A percentile compares a stretch with the other conserved stretches of the same genome.
These are phyloP conservation scores for Alligator mississippiensis DNA, from an alignment of 2,113 vertebrate species.

Conservation along the genomic window DNA sequence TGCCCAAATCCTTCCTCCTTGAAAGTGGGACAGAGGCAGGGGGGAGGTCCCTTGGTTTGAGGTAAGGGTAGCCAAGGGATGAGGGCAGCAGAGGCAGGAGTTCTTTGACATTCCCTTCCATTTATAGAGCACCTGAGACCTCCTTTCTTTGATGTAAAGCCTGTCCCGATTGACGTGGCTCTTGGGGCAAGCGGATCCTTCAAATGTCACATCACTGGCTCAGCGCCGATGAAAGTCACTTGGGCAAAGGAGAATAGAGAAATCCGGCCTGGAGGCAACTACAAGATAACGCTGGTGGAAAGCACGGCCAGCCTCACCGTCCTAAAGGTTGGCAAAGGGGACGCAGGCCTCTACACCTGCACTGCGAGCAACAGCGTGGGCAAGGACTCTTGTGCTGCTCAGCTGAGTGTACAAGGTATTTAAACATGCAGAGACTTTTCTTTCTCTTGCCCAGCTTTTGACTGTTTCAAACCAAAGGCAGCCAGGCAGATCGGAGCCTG, in stretches of 20 bases:
- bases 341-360: conserved; percentile 92
- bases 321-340: conserved; percentile 89
- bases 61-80: neutral
- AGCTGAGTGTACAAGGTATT: conserved; percentile 97
- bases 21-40: no score
- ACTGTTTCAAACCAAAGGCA: neutral
- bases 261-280: conserved; percentile 93
- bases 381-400: conserved; percentile 89
- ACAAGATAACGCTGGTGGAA: conserved; percentile 92
- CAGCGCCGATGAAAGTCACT: conserved; percentile 91
- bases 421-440: neutral
- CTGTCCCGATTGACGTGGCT: conserved; percentile 85
- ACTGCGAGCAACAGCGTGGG: conserved; percentile 91
- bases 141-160: conserved; percentile 93
- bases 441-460: neutral
- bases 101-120: conserved; percentile 48
- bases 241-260: conserved; percentile 99
- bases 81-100: neutral
- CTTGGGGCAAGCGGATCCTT: conserved; percentile 90
- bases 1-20: neutral
- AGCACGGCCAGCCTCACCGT: conserved; percentile 88
- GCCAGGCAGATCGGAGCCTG: neutral
- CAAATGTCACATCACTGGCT: conserved; percentile 93
- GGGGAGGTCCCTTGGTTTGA: neutral
- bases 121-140: conserved; percentile 91